Conservation (phyloP, 1,140 invertebrate species). For the Dinothrombium tinctorium region DNA sequence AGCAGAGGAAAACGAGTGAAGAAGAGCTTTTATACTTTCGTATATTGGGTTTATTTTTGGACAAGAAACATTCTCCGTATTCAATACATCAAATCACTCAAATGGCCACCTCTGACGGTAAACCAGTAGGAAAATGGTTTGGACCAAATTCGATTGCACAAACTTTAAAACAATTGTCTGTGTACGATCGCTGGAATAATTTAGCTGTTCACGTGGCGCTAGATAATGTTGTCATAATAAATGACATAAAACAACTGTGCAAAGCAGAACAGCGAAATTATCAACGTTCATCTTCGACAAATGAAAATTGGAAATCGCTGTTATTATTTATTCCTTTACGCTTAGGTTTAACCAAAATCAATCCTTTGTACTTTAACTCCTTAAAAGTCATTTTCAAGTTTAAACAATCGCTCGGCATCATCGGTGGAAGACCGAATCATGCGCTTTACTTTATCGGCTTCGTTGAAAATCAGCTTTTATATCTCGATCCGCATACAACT, state of each 20-base stretch:
- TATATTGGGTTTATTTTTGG: slow-evolving; percentile 74
- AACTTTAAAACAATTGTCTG: slow-evolving; percentile 75
- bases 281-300: neutral
- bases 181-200: slow-evolving; percentile 77
- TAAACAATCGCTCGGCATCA: slow-evolving; percentile 72
- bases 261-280: neutral
- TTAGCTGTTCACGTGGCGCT: slow-evolving; percentile 78
- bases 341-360: slow-evolving; percentile 72
- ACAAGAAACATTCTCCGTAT: slow-evolving; percentile 58
- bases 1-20: slow-evolving; percentile 7
- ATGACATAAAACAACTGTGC: slow-evolving; percentile 47
- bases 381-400: slow-evolving; percentile 70
- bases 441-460: slow-evolving; percentile 92
- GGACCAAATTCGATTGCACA: slow-evolving; percentile 96
- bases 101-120: slow-evolving; percentile 83
- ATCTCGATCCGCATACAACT: slow-evolving; percentile 81
- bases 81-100: slow-evolving; percentile 92
- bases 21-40: slow-evolving; percentile 53
- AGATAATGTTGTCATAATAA: slow-evolving; percentile 73
- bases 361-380: slow-evolving; percentile 65
- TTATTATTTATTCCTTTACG: slow-evolving; percentile 83
- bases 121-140: slow-evolving; percentile 92
- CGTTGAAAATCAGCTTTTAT: slow-evolving; percentile 69
- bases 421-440: slow-evolving; percentile 93
- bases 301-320: slow-evolving; percentile 54